A percentile compares a stretch with the other conserved stretches of the same genome.
Evolutionary conservation across 2,113 vertebrate genomes (phyloP).

Genomic region (Protomyctophum bolini): DNA sequence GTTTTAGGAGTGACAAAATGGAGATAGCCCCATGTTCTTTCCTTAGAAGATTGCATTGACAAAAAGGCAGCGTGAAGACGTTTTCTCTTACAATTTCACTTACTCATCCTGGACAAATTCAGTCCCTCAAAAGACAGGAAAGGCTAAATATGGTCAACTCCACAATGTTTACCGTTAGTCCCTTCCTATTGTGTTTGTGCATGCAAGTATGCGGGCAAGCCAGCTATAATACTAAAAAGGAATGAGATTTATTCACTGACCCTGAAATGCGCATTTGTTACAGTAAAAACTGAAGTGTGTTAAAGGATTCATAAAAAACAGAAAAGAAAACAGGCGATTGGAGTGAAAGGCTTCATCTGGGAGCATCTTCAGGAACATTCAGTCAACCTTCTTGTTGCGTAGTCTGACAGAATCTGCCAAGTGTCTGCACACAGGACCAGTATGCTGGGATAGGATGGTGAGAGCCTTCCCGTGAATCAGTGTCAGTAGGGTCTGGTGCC

Average conservation of each 20-base stretch:
- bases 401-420: constrained; percentile 83
- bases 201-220: constrained; percentile 51
- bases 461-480: constrained; percentile 93
- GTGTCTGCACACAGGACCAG: constrained; percentile 79
- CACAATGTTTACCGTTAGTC: constrained; percentile 18
- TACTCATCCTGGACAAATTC: constrained; percentile 8
- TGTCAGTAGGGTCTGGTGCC: constrained; percentile 95
- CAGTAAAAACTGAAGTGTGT: constrained; percentile 42
- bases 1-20: neutral
- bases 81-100: constrained; percentile 14
- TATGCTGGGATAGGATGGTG: constrained; percentile 84
- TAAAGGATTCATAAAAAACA: constrained; percentile 59
- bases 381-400: constrained; percentile 93
- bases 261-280: constrained; percentile 41
- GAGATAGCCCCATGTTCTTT: constrained; percentile 13
- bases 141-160: constrained; percentile 21
- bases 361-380: constrained; percentile 49
- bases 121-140: neutral
- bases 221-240: constrained; percentile 36
- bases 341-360: constrained; percentile 40
- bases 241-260: constrained; percentile 49
- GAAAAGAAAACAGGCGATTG: constrained; percentile 34
- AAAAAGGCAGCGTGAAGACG: constrained; percentile 61
- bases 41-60: constrained; percentile 35
- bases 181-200: constrained; percentile 25